phyloP scores from a whole-genome alignment of 2,113 vertebrate species.

The Vidua chalybeata region DNA sequence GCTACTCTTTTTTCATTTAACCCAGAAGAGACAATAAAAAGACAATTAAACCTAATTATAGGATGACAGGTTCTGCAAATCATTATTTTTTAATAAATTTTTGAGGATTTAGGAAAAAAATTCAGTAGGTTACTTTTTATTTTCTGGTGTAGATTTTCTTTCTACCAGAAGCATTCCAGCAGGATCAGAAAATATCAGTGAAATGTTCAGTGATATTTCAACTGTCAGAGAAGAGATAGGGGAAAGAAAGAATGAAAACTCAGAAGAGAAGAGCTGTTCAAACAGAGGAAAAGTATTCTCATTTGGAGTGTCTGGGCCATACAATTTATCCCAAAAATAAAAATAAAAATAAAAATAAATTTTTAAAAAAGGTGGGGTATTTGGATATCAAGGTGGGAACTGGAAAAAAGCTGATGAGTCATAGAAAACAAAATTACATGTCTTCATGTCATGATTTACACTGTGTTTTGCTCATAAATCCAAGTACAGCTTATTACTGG shows the following conservation, averaged over 20 bases:
- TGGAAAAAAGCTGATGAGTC: constrained; percentile 15
- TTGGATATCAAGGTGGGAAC: not conserved
- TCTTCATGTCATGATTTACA: constrained; percentile 20
- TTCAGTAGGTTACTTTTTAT: not conserved
- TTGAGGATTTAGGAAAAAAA: not conserved
- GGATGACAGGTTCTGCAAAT: not conserved
- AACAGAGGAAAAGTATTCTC: not conserved
- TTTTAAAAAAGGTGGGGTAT: not conserved
- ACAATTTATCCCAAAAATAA: not conserved
- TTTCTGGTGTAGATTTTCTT: not conserved
- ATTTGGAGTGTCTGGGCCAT: not conserved
- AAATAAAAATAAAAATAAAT: no score
- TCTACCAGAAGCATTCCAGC: not conserved
- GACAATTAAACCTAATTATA: not conserved
- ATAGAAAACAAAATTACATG: constrained; percentile 28
- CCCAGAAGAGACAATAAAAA: not conserved
- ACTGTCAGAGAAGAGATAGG: not conserved
- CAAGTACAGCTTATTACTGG: not conserved
- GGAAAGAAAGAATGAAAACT: not conserved
- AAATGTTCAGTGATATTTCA: not conserved
- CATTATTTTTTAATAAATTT: not conserved
- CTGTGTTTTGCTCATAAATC: constrained; percentile 32
- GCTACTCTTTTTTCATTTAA: not conserved
- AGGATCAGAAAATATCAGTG: not conserved
- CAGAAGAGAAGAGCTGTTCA: not conserved